Percentiles rank a stretch among this genome's conserved stretches.
Conservation (phyloP, 2,797 vertebrate species). For the Characodon lateralis region DNA sequence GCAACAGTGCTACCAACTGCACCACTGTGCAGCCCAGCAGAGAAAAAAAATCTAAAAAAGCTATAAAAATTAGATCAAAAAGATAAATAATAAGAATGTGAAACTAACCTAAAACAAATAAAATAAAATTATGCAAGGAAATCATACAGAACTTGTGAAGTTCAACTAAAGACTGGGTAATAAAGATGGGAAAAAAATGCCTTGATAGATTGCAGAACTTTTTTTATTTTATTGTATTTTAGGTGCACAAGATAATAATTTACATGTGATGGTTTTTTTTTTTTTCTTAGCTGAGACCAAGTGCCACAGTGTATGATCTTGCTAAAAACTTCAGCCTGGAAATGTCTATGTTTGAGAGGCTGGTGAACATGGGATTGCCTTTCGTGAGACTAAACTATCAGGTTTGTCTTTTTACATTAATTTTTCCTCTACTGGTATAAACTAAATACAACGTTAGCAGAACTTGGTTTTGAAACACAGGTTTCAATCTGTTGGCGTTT, state of each 20-base stretch:
- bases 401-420: conserved; percentile 73
- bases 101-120: background rate
- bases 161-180: background rate
- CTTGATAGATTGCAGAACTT: background rate
- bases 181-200: background rate
- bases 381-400: conserved; percentile 92
- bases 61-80: background rate
- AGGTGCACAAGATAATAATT: background rate
- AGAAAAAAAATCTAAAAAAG: background rate
- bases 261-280: background rate
- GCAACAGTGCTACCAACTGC: too few relatives aligned
- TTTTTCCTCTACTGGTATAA: background rate
- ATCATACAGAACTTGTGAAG: background rate
- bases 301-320: conserved; percentile 92
- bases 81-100: background rate
- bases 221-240: background rate
- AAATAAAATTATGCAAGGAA: background rate
- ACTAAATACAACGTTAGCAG: background rate
- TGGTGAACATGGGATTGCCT: conserved; percentile 87
- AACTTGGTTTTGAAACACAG: background rate
- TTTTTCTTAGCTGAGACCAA: conserved; percentile 86
- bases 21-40: too few relatives aligned
- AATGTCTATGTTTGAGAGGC: conserved; percentile 95
- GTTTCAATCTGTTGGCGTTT: background rate
- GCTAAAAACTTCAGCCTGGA: conserved; percentile 93